Percentiles rank a stretch among this genome's conserved stretches.
Conservation (phyloP, 2,113 vertebrate genomes). For the Clupea harengus region DNA sequence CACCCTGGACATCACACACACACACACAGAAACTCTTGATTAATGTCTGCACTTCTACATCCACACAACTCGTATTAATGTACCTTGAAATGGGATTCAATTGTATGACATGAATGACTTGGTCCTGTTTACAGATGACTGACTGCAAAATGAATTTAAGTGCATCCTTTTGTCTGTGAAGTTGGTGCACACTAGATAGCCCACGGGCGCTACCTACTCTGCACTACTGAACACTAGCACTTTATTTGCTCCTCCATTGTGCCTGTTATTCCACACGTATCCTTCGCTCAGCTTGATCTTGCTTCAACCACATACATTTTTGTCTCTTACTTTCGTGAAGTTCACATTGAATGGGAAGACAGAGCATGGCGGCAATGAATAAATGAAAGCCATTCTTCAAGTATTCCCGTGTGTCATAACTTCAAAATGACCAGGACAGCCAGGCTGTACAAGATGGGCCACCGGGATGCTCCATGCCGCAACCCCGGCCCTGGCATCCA, state of each 20-base stretch:
- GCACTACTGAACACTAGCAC: conserved; percentile 17
- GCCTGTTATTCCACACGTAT: not conserved
- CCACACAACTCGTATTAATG: conserved; percentile 37
- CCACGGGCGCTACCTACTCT: conserved; percentile 47
- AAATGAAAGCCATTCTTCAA: conserved; percentile 91
- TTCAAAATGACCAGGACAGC: conserved; percentile 47
- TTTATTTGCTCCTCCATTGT: not conserved
- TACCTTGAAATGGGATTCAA: conserved; percentile 35
- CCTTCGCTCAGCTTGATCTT: conserved; percentile 1
- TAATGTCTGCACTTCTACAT: conserved; percentile 29
- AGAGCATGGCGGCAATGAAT: conserved; percentile 85
- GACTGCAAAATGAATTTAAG: conserved; percentile 51
- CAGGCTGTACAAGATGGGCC: conserved; percentile 36
- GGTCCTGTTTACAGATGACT: conserved; percentile 38
- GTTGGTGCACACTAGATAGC: conserved; percentile 46
- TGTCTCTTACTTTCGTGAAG: conserved; percentile 64
- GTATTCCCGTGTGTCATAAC: conserved; percentile 75
- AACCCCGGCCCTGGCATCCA: conserved; percentile 65
- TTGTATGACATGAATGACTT: conserved; percentile 37
- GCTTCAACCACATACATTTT: conserved; percentile 66
- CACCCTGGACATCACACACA: conserved; percentile 39
- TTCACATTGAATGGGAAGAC: conserved; percentile 98
- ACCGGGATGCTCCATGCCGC: conserved; percentile 67
- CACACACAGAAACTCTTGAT: conserved; percentile 35
- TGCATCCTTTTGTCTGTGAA: conserved; percentile 60